Conservation (phyloP, 2,797 vertebrate species). For the Paedocypris micromegethes region DNA sequence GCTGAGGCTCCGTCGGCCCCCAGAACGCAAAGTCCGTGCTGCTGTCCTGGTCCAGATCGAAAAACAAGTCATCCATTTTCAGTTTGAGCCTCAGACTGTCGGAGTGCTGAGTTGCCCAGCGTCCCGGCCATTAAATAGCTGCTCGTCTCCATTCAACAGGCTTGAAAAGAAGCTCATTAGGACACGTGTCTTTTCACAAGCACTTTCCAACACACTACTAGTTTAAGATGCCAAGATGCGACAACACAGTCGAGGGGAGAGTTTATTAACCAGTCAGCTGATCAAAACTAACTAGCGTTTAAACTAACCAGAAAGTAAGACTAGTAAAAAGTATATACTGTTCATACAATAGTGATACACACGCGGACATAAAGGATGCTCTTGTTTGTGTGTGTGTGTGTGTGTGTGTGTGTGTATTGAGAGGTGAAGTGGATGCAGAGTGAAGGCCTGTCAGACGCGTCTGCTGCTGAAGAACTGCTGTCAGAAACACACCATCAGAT, state of each 20-base stretch:
- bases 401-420: background rate
- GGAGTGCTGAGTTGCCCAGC: conserved; percentile 3
- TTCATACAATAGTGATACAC: no score
- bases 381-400: no score
- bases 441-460: conserved; percentile 60
- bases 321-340: no score
- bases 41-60: conserved; percentile 61
- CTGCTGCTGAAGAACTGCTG: conserved; percentile 60
- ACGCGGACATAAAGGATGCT: no score
- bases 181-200: conserved; percentile 55
- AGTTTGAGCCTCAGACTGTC: background rate
- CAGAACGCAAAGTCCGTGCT: conserved; percentile 64
- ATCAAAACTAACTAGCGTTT: no score
- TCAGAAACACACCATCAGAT: conserved; percentile 58
- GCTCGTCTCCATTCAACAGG: conserved; percentile 55
- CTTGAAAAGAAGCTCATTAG: conserved; percentile 63
- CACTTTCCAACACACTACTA: conserved; percentile 57
- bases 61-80: conserved; percentile 67
- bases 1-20: conserved; percentile 62
- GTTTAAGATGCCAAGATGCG: conserved; percentile 54
- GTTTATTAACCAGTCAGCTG: no score
- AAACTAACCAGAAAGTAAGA: no score
- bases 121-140: conserved; percentile 65
- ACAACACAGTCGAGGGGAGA: no score
- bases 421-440: conserved; percentile 34